phyloP scores from a whole-genome alignment of 35 echinoderm and acorn worm genomes.

The Apostichopus parvimensis region DNA sequence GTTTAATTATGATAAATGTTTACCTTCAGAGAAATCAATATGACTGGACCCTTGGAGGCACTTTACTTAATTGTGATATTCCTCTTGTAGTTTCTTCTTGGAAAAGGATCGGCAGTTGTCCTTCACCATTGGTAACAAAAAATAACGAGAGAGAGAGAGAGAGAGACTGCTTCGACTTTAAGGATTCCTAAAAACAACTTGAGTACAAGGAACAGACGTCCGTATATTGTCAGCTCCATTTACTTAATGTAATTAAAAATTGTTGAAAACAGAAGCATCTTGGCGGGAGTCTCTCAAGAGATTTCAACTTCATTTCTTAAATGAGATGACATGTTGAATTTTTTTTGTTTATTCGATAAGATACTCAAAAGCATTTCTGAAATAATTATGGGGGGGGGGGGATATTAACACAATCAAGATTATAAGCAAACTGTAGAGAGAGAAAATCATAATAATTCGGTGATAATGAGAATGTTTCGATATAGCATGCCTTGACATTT shows the following conservation, averaged over 20 bases:
- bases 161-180: background rate
- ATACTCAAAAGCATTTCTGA: too few species aligned
- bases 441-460: too few species aligned
- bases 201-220: slow-evolving; percentile 8
- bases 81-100: background rate
- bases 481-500: too few species aligned
- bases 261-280: background rate
- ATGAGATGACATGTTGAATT: background rate
- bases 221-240: slow-evolving; percentile 2
- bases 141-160: background rate
- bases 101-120: too few species aligned
- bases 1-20: slow-evolving; percentile 42
- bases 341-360: too few species aligned
- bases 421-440: too few species aligned
- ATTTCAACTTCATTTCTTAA: slow-evolving; percentile 31
- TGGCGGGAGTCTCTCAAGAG: background rate
- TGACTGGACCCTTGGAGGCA: background rate
- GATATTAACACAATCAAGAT: too few species aligned
- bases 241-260: slow-evolving; percentile 39
- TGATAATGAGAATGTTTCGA: too few species aligned
- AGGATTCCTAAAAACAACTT: background rate
- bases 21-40: slow-evolving; percentile 11
- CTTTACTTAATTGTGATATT: slow-evolving; percentile 33
- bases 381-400: too few species aligned
- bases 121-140: background rate